These are phyloP conservation scores for Rousettus madagascariensis DNA, from an alignment of 2,797 vertebrate species.

Conservation along the genomic window DNA sequence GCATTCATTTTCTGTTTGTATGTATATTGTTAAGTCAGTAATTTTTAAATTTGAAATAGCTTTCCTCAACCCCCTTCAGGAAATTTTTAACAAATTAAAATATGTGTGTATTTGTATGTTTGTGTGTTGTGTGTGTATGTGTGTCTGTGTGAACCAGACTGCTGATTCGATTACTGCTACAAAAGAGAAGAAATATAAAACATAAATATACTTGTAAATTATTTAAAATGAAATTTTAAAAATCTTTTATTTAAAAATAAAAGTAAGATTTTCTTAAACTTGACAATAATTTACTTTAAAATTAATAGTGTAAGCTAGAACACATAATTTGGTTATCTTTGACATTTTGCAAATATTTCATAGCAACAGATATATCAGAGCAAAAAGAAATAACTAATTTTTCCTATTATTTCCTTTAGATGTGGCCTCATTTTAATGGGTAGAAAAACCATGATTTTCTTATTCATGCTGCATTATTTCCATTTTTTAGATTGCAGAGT, in stretches of 20 bases:
- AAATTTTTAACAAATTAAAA: neutral
- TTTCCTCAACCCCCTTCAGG: neutral
- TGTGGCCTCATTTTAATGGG: neutral
- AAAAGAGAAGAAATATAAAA: neutral
- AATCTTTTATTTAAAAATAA: conserved; percentile 9
- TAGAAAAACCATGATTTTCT: neutral
- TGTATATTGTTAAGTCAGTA: neutral
- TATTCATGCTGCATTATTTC: neutral
- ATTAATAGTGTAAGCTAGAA: neutral
- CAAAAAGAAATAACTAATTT: neutral
- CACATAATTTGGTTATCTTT: neutral
- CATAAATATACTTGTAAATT: neutral
- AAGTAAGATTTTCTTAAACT: neutral
- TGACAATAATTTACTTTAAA: neutral
- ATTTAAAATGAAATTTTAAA: neutral
- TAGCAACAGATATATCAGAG: neutral
- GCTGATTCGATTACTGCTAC: neutral
- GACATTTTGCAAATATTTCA: neutral
- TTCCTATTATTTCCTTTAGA: neutral
- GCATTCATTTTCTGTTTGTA: neutral
- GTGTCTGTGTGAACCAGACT: neutral
- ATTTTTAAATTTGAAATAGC: neutral
- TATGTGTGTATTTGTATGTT: neutral
- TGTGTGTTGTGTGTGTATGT: neutral
- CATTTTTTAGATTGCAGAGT: neutral